A percentile compares a stretch with the other conserved stretches of the same genome.
Conservation (phyloP, 1,140 invertebrate species). For the Eulimnadia texana region DNA sequence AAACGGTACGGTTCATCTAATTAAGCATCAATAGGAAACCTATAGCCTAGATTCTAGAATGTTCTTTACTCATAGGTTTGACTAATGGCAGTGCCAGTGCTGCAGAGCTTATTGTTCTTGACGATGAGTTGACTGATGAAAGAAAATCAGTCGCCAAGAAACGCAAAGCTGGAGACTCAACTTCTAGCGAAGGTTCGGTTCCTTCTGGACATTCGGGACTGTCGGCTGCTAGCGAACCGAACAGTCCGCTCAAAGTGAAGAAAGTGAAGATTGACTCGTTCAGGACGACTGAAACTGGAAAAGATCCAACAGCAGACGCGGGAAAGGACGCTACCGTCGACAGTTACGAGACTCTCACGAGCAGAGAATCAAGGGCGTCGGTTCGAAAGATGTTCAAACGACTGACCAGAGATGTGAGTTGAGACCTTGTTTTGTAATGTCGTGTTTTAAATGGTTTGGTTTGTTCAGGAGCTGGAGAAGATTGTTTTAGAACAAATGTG, state of each 20-base stretch:
- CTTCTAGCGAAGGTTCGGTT: not conserved
- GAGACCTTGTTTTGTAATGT: too few relatives aligned
- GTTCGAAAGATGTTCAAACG: not conserved
- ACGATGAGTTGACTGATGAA: not conserved
- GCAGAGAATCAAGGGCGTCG: not conserved
- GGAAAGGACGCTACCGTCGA: not conserved
- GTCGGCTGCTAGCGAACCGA: too few relatives aligned
- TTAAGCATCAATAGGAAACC: too few relatives aligned
- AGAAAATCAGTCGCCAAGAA: not conserved
- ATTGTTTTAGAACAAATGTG: constrained; percentile 7
- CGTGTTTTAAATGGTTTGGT: not conserved
- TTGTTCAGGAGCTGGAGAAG: constrained; percentile 4
- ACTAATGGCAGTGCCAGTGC: not conserved
- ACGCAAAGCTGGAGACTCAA: not conserved
- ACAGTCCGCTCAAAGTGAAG: not conserved
- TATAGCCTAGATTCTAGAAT: too few relatives aligned
- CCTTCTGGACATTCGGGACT: not conserved
- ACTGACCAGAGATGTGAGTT: not conserved
- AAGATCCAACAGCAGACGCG: not conserved
- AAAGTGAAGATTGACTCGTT: not conserved
- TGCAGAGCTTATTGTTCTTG: not conserved
- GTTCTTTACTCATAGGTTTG: too few relatives aligned
- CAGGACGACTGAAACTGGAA: not conserved
- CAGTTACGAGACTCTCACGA: not conserved
- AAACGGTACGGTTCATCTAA: too few relatives aligned